A percentile compares a stretch with the other conserved stretches of the same genome.
phyloP scores from a whole-genome alignment of 2,888 invertebrate species.

The Agrochola macilenta region DNA sequence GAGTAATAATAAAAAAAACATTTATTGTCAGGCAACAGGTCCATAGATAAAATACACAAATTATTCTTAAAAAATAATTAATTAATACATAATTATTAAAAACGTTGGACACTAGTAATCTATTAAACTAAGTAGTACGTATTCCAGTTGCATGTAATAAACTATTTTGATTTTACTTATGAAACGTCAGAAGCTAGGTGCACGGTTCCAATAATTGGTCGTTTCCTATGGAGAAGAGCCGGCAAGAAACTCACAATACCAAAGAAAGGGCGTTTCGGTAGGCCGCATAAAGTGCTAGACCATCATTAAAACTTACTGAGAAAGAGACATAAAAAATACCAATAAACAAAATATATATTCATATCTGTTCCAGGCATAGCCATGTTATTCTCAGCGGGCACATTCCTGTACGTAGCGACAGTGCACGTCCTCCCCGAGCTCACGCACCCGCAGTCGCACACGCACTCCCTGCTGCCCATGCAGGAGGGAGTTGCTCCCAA shows the following conservation, averaged over 20 bases:
- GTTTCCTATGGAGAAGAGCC: no score
- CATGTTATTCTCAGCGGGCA: slow-evolving; percentile 99
- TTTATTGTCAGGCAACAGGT: no score
- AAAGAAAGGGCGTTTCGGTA: not conserved
- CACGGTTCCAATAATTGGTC: no score
- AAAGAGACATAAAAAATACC: not conserved
- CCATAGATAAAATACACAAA: no score
- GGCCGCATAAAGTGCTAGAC: not conserved
- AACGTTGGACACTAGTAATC: no score
- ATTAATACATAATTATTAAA: no score
- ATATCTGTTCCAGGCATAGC: slow-evolving; percentile 92
- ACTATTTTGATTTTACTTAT: no score
- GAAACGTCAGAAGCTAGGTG: no score
- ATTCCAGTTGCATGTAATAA: not conserved
- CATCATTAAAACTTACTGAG: not conserved
- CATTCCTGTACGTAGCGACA: slow-evolving; percentile 99
- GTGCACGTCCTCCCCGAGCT: slow-evolving; percentile 99
- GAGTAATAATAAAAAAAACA: no score
- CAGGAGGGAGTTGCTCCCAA: slow-evolving; percentile 79
- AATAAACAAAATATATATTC: not conserved
- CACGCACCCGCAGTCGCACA: slow-evolving; percentile 89
- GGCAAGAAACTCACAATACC: not conserved
- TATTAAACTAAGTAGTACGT: no score
- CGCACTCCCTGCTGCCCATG: slow-evolving; percentile 82
- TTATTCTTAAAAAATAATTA: no score